A percentile compares a stretch with the other conserved stretches of the same genome.
phyloP scores from a whole-genome alignment of 2,113 vertebrate genomes.

The Mesitornis unicolor region DNA sequence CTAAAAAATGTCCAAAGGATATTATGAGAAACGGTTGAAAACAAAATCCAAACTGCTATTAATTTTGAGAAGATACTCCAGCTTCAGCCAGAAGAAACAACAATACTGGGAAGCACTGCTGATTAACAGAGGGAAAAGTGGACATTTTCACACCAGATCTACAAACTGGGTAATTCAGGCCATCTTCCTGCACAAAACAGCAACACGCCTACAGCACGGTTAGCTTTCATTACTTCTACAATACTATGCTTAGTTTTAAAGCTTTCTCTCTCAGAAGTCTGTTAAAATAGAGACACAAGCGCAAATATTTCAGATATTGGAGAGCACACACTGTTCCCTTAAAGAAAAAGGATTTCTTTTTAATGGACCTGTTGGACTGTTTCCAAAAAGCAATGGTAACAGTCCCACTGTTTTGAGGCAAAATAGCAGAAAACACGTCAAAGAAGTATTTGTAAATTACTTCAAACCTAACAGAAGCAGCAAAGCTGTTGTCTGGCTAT shows the following conservation, averaged over 20 bases:
- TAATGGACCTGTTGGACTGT: conserved; percentile 26
- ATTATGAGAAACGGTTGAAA: not conserved
- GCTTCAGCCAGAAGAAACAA: not conserved
- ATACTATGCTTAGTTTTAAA: not conserved
- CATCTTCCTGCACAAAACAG: not conserved
- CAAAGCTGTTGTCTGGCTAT: not conserved
- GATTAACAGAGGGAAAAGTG: not conserved
- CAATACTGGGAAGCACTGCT: not conserved
- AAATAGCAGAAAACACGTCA: conserved; percentile 34
- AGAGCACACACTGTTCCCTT: not conserved
- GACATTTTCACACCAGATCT: not conserved
- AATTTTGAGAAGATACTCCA: not conserved
- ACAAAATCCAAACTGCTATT: not conserved
- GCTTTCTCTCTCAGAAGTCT: not conserved
- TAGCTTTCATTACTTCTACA: not conserved
- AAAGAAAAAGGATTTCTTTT: conserved; percentile 13
- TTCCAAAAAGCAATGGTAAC: conserved; percentile 6
- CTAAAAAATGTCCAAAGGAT: not conserved
- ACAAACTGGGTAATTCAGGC: not conserved
- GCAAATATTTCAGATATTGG: not conserved
- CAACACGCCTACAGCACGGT: not conserved
- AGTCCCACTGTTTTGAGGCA: conserved; percentile 17
- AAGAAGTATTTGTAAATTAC: not conserved
- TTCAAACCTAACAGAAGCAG: not conserved
- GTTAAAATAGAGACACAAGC: not conserved